A percentile compares a stretch with the other conserved stretches of the same genome.
phyloP scores from a whole-genome alignment of 1,140 invertebrate species.

The Drosophila willistoni region DNA sequence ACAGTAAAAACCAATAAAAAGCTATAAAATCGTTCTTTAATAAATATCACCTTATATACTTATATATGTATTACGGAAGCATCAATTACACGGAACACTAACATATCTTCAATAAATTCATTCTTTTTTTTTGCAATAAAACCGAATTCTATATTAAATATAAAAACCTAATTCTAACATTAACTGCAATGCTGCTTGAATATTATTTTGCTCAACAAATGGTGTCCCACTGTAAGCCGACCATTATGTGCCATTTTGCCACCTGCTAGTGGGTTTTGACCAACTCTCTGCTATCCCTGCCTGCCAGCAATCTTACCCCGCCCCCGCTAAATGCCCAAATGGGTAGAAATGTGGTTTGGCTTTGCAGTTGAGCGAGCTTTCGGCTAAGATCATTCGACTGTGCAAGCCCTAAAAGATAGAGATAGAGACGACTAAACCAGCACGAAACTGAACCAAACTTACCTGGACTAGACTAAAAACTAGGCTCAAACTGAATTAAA shows the following conservation, averaged over 20 bases:
- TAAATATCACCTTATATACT: too few species aligned
- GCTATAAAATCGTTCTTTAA: too few species aligned
- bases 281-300: not conserved
- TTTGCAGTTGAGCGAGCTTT: constrained; percentile 17
- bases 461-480: not conserved
- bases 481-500: not conserved
- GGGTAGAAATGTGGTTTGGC: constrained; percentile 8
- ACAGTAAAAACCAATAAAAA: not conserved
- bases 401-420: constrained; percentile 15
- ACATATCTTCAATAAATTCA: too few species aligned
- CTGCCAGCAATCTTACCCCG: not conserved
- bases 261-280: not conserved
- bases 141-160: too few species aligned
- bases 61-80: too few species aligned
- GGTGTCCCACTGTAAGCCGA: not conserved
- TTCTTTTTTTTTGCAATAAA: too few species aligned
- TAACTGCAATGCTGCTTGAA: too few species aligned
- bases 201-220: not conserved
- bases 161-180: too few species aligned
- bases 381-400: constrained; percentile 20
- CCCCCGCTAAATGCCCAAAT: not conserved
- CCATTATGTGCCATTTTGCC: not conserved
- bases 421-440: constrained; percentile 6
- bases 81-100: too few species aligned
- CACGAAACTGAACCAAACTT: not conserved